These are phyloP conservation scores for Beris chalybata DNA, from an alignment of 2,888 invertebrate genomes.

Conservation along the genomic window DNA sequence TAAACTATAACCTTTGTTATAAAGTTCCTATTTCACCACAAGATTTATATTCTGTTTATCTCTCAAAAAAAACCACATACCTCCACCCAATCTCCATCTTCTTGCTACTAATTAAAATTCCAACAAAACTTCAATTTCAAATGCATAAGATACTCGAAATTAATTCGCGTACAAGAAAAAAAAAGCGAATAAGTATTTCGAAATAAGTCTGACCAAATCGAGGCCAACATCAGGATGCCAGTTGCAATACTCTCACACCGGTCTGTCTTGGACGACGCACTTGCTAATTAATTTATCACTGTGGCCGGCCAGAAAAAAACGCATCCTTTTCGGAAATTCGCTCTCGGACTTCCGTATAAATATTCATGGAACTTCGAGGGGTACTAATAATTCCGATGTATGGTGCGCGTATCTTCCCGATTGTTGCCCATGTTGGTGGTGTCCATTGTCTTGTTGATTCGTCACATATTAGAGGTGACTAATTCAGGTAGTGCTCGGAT, in stretches of 20 bases:
- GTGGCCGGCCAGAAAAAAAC: conserved; percentile 13
- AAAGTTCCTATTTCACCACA: too few species aligned
- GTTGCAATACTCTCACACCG: conserved; percentile 2
- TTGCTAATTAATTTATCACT: conserved; percentile 38
- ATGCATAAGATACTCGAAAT: not conserved
- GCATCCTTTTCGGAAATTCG: conserved; percentile 17
- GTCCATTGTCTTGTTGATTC: conserved; percentile 34
- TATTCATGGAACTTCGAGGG: conserved; percentile 33
- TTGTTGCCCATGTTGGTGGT: conserved; percentile 15
- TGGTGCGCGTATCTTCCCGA: not conserved
- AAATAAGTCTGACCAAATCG: not conserved
- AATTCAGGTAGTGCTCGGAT: conserved; percentile 34
- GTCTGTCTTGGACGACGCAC: conserved; percentile 10
- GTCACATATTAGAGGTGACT: conserved; percentile 35
- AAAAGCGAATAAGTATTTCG: not conserved
- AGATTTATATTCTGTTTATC: too few species aligned
- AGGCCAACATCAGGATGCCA: not conserved
- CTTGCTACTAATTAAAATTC: not conserved
- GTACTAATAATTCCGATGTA: not conserved
- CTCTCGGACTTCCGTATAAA: conserved; percentile 27
- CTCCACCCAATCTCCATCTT: too few species aligned
- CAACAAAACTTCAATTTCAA: not conserved
- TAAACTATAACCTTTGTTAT: too few species aligned
- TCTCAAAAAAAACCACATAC: too few species aligned
- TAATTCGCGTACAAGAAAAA: not conserved